Conservation (phyloP, 2,113 vertebrate species). For the Cynopterus brachyotis region DNA sequence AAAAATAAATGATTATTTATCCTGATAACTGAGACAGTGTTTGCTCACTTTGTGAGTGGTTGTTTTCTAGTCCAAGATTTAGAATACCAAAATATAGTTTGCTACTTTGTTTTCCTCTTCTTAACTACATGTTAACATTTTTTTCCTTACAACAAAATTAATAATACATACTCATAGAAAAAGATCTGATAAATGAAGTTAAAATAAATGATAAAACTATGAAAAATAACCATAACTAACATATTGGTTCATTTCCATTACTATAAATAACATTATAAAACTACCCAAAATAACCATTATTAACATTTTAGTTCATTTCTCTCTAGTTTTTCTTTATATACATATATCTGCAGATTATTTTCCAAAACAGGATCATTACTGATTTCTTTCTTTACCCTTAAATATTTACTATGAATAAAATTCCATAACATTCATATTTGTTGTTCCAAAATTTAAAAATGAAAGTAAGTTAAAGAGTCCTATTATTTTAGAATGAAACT, state of each 20-base stretch:
- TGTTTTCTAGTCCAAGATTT: conserved; percentile 2
- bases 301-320: conserved; percentile 19
- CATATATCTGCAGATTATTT: not conserved
- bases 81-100: conserved; percentile 35
- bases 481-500: conserved; percentile 37
- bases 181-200: not conserved
- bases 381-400: not conserved
- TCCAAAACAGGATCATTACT: not conserved
- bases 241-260: conserved; percentile 15
- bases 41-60: not conserved
- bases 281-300: not conserved
- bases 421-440: not conserved
- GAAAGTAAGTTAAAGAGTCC: not conserved
- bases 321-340: conserved; percentile 26
- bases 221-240: not conserved
- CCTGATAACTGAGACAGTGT: conserved; percentile 36
- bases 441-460: conserved; percentile 16
- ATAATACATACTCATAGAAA: not conserved
- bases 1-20: conserved; percentile 71
- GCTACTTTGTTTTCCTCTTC: not conserved
- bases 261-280: not conserved
- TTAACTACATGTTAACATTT: conserved; percentile 1
- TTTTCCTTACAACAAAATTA: conserved; percentile 57
- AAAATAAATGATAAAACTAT: conserved; percentile 15
- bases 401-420: conserved; percentile 29